Evolutionary conservation across 2,888 invertebrate species (phyloP), one percentile per base, ranked within the genome.

Genomic region (Drosophila pseudotalamancana): DNA sequence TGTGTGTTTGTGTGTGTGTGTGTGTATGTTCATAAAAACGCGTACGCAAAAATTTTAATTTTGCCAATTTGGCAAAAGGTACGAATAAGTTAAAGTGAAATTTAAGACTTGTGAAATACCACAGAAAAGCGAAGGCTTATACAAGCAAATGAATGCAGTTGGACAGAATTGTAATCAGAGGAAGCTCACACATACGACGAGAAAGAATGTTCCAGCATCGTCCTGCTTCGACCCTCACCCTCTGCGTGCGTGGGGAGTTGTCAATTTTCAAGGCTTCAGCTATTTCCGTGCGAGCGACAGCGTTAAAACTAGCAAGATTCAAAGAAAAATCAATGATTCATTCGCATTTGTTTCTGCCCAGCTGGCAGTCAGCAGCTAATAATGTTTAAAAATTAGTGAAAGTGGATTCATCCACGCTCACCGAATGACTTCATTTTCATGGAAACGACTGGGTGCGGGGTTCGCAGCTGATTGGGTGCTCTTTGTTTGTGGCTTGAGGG

Each of bases 61-160:
- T 84, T 84, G 87, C 84, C 87, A 87, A 87, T 66, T 88, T 83
- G 88, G 84, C 87, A 88, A 60, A 74, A 75, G 46, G 46, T 59
- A 34, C 11, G 40, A 63, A 34, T 37, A 51, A 64, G 16, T 67
- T 65, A 37, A 18, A n/a, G 42, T 71, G 83, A 78, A 78, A 85
- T 54, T 78, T 70, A 86, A 83, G 66, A 69, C 70, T 53, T 63
- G 25, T 14, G 11, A 12, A 21, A 4, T 32, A 14, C 21, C 21
- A 21, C 32, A 14, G 6, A 6, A 42, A 37, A 14, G 12, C 11
- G 14, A 11, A 19, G 27, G 37, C 25, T n/a, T n/a, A n/a, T n/a
- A n/a, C 19, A 49, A 29, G 6, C 4, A 18, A 35, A 48, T 45
- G 29, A 32, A 39, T 14, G 23, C 34, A 53, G 16, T 14, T 19